A percentile compares a stretch with the other conserved stretches of the same genome.
Conservation (phyloP, 1,140 invertebrate species). For the Holcopasites calliopsidis region DNA sequence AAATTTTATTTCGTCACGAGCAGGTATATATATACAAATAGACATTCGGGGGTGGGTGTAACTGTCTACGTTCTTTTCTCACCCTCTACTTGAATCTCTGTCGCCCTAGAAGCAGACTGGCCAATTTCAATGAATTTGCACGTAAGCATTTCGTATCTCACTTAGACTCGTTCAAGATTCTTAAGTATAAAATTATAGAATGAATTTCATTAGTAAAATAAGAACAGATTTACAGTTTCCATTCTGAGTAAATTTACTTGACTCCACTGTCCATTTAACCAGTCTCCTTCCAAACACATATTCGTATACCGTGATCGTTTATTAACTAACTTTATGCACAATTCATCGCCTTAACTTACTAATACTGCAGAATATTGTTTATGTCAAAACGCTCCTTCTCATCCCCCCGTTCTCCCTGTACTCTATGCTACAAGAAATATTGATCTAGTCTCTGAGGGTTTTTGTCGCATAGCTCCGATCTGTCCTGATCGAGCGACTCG, state of each 20-base stretch:
- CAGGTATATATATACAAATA: constrained; percentile 79
- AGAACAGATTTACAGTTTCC: too few relatives aligned
- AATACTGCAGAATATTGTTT: constrained; percentile 77
- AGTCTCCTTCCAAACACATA: constrained; percentile 37
- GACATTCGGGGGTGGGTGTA: constrained; percentile 66
- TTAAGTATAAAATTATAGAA: too few relatives aligned
- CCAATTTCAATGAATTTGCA: too few relatives aligned
- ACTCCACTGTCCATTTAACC: background rate
- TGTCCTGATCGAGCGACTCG: background rate
- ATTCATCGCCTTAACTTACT: constrained; percentile 73
- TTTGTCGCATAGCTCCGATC: constrained; percentile 7
- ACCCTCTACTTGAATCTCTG: constrained; percentile 42
- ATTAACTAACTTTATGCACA: constrained; percentile 61
- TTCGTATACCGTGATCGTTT: constrained; percentile 46
- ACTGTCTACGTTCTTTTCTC: constrained; percentile 58
- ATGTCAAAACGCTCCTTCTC: constrained; percentile 52
- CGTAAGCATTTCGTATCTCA: too few relatives aligned
- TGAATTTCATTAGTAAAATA: too few relatives aligned
- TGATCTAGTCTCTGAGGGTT: constrained; percentile 48
- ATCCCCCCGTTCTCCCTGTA: background rate
- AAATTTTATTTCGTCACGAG: constrained; percentile 77
- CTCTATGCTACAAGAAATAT: constrained; percentile 62
- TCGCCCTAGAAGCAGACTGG: constrained; percentile 35
- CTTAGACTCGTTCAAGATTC: too few relatives aligned
- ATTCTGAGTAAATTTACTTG: too few relatives aligned